Evolutionary conservation across 2,888 invertebrate genomes (phyloP), one percentile per base, ranked within the genome.

Genomic region (Acronicta alni): DNA sequence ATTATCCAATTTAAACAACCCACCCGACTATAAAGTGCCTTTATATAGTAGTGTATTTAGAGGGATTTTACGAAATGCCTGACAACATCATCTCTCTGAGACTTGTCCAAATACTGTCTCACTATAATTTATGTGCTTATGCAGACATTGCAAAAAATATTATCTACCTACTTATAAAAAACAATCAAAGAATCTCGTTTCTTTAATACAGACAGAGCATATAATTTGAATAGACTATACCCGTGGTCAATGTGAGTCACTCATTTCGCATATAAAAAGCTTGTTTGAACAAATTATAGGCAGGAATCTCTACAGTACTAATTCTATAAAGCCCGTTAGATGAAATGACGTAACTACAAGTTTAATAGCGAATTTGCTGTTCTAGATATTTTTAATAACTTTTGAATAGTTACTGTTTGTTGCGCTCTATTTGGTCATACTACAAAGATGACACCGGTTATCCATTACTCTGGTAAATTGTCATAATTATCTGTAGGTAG

Each of bases 261-360:
- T 45, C 52, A 37, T 43, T 18, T 42, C 37, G 37, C 54, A 51
- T 57, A 35, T 54, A 35, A 49, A 59, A 59, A 59, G 67, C 51
- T 54, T 37, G 54, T 63, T 54, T 62, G 47, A 46, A 51, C 53
- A 51, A 59, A 59, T 62, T 61, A 57, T 44, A 51, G 47, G 17
- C 55, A 55, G 54, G 49, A 56, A 57, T 53, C 52, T 57, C 42
- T 47, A 54, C 47, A 58, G 48, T 30, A 43, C 37, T 45, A 52
- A 61, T 48, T 57, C 16, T 51, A 23, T n/a, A n/a, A n/a, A 18
- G 8, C 23, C 66, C 55, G 63, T 52, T 56, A 55, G 9, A 17
- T 32, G 32, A 38, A 43, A 56, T 56, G 39, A 48, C 43, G 43
- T 30, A 55, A 55, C 18, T 12, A 57, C 38, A 26, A 23, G 8